Percentiles rank a stretch among this genome's conserved stretches.
Conservation (phyloP, 1,140 invertebrate species). For the Drosophila burlai region DNA sequence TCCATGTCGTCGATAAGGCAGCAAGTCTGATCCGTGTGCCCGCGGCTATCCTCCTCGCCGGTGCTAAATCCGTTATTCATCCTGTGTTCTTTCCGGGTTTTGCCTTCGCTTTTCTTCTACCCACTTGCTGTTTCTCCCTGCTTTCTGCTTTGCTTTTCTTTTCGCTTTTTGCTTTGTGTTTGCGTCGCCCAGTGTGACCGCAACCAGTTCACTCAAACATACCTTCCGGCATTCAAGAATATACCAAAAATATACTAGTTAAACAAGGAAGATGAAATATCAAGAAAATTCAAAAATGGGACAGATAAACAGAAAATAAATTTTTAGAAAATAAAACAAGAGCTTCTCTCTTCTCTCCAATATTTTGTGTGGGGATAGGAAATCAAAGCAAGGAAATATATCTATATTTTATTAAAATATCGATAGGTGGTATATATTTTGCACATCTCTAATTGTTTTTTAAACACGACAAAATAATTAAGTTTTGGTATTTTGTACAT, state of each 20-base stretch:
- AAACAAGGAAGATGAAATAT: not conserved
- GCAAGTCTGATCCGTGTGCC: constrained; percentile 94
- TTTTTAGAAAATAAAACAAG: not conserved
- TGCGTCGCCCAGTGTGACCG: constrained; percentile 15
- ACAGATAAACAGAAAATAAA: not conserved
- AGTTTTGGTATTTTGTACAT: not conserved
- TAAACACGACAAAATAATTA: constrained; percentile 1
- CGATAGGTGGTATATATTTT: not conserved
- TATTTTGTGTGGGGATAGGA: not conserved
- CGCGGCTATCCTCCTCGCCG: constrained; percentile 94
- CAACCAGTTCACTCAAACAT: not conserved
- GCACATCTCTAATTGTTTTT: not conserved
- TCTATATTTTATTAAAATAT: not conserved
- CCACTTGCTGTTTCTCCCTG: constrained; percentile 4
- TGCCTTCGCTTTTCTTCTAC: constrained; percentile 11
- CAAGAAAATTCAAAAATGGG: not conserved
- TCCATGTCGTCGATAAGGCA: constrained; percentile 96
- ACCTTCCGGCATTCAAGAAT: constrained; percentile 1
- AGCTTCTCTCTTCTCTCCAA: too few species aligned
- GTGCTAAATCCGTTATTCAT: constrained; percentile 95
- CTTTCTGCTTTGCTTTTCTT: constrained; percentile 24
- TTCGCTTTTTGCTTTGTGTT: constrained; percentile 14
- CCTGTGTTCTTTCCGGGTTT: constrained; percentile 20
- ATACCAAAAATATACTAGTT: not conserved
- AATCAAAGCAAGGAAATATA: not conserved